phyloP scores from a whole-genome alignment of 2,888 invertebrate species.

The Tupiocoris notatus region DNA sequence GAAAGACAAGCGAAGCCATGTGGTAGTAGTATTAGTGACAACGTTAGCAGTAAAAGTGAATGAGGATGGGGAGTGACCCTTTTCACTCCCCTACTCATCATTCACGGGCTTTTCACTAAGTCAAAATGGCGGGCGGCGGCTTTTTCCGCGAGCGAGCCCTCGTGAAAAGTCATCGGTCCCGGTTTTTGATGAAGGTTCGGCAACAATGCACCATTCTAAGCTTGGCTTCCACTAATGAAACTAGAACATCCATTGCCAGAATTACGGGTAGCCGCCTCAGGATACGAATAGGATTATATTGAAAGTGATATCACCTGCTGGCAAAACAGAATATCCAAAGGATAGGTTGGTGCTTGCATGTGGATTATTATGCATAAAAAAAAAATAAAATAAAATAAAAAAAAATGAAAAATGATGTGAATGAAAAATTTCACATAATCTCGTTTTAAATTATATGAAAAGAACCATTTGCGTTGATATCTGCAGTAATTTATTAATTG shows the following conservation, averaged over 20 bases:
- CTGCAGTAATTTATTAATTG: no score
- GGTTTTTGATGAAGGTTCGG: not conserved
- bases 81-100: not conserved
- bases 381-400: no score
- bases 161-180: not conserved
- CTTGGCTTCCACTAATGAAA: not conserved
- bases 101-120: not conserved
- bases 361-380: no score
- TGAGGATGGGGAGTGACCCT: not conserved
- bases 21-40: not conserved
- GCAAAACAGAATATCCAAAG: no score
- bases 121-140: not conserved
- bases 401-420: no score
- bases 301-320: no score
- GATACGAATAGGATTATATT: no score
- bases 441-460: no score
- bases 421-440: no score
- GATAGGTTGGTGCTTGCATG: no score
- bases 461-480: no score
- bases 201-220: not conserved
- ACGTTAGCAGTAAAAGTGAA: not conserved
- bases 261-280: no score
- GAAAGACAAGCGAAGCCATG: not conserved
- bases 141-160: not conserved
- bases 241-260: not conserved